Evolutionary conservation across 2,888 invertebrate species (phyloP).

Genomic region (Eucera pruinosa): DNA sequence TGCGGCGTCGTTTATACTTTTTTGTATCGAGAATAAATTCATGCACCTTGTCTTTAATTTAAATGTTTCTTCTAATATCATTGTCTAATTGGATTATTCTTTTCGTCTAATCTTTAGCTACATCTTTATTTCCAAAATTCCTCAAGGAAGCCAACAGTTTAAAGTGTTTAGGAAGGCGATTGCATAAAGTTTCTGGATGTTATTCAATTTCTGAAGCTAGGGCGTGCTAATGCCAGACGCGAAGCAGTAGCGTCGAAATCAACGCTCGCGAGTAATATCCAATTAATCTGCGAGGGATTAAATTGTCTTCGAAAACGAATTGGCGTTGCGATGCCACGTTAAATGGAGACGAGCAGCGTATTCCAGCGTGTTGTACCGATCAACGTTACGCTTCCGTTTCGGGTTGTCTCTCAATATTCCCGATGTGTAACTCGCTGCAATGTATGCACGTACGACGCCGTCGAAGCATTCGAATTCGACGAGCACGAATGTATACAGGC

Average conservation of each 20-base stretch:
- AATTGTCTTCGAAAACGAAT: conserved; percentile 33
- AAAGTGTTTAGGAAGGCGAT: no score
- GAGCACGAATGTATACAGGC: conserved; percentile 3
- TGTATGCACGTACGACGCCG: conserved; percentile 1
- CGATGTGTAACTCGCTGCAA: neutral
- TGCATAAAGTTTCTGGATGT: neutral
- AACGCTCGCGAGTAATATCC: conserved; percentile 27
- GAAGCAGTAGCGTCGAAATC: conserved; percentile 8
- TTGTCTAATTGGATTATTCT: no score
- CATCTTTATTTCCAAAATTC: neutral
- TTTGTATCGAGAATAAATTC: no score
- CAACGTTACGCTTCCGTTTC: neutral
- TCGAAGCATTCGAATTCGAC: conserved; percentile 8
- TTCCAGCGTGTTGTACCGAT: neutral
- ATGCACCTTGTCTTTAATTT: no score
- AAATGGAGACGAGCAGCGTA: conserved; percentile 1
- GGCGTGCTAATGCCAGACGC: neutral
- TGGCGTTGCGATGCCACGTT: conserved; percentile 12
- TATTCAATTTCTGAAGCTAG: conserved; percentile 1
- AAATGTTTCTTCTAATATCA: no score
- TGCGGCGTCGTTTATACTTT: no score
- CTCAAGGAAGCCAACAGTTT: neutral
- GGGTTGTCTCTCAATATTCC: conserved; percentile 13
- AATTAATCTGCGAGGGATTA: conserved; percentile 23
- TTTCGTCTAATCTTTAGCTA: no score